Evolutionary conservation across 2,888 invertebrate species (phyloP).

Genomic region (Protodeltote pygarga): DNA sequence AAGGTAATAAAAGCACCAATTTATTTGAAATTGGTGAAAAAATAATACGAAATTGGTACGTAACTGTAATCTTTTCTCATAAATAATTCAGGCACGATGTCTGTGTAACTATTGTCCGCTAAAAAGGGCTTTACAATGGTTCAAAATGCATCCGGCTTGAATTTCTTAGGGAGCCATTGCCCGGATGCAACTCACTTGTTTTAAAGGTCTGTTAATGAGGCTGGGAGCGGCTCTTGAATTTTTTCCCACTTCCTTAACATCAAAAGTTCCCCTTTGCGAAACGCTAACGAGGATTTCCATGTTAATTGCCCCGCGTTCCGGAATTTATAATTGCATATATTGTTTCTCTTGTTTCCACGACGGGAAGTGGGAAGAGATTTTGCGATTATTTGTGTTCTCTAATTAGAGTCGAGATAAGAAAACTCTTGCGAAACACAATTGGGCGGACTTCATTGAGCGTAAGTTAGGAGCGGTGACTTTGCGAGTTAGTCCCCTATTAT

Average conservation of each 20-base stretch:
- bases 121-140: constrained; percentile 13
- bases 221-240: constrained; percentile 73
- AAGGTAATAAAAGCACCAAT: neutral
- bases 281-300: constrained; percentile 82
- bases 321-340: constrained; percentile 84
- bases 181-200: constrained; percentile 69
- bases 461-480: constrained; percentile 30
- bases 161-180: constrained; percentile 60
- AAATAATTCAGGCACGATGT: constrained; percentile 10
- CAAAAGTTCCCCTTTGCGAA: constrained; percentile 82
- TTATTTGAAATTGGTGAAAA: neutral
- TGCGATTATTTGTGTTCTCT: constrained; percentile 70
- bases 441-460: constrained; percentile 59
- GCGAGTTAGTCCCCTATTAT: constrained; percentile 6
- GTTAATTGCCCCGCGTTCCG: constrained; percentile 79
- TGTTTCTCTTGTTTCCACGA: constrained; percentile 73
- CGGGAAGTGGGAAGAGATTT: constrained; percentile 68
- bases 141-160: constrained; percentile 54
- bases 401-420: constrained; percentile 70
- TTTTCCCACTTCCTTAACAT: constrained; percentile 79
- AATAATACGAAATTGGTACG: too few relatives aligned
- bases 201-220: constrained; percentile 82
- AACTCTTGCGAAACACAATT: constrained; percentile 59
- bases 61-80: too few relatives aligned
- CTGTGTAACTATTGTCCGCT: constrained; percentile 9